Evolutionary conservation across 2,113 vertebrate species (phyloP), one percentile per base, ranked within the genome.

Genomic region (Sorex araneus): DNA sequence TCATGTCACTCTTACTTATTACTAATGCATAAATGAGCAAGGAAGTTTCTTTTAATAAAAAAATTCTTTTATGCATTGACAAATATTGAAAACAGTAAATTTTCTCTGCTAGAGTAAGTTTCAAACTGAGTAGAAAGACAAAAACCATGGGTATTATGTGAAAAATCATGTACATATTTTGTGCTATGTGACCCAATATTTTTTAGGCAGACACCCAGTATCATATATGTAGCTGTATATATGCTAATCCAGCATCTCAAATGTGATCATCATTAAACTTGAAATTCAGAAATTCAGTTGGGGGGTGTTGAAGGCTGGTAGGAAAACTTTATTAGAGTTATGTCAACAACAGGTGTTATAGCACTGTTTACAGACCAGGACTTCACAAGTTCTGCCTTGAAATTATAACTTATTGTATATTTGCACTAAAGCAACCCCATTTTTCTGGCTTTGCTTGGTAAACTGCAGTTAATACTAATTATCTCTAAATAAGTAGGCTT

Each of bases 41-140:
- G 91, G 57, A 30, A 74, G 75, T 85, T 28, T 34, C n/a, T 7
- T 34, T 34, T 75, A 43, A 73, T 84, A 87, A 82, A 73, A 16
- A 80, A 71, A 47, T 66, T 21, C 6, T 40, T 16, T 21, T 75
- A 73, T 90, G 36, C 50, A 66, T 78, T 79, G 60, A 70, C 63
- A 93, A 84, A 66, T 28, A 19, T 4, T 25, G 64, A 77, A 43
- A 50, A n/a, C 30, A 50, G 45, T 25, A 79, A 8, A 2, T 27
- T 63, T 71, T 84, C 43, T 78, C 43, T 78, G 11, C 57, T 85
- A 71, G 77, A 82, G 54, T 73, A 43, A 32, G 85, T 50, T 30
- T 77, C 50, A 88, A 2, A 50, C 40, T 71, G 15, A 45, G 10
- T 25, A 64, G 57, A 36, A 28, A 57, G 25, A 1, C 40, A 32